Evolutionary conservation across 1,140 invertebrate genomes (phyloP), one percentile per base, ranked within the genome.

Genomic region (Stenopsyche tienmushanensis): DNA sequence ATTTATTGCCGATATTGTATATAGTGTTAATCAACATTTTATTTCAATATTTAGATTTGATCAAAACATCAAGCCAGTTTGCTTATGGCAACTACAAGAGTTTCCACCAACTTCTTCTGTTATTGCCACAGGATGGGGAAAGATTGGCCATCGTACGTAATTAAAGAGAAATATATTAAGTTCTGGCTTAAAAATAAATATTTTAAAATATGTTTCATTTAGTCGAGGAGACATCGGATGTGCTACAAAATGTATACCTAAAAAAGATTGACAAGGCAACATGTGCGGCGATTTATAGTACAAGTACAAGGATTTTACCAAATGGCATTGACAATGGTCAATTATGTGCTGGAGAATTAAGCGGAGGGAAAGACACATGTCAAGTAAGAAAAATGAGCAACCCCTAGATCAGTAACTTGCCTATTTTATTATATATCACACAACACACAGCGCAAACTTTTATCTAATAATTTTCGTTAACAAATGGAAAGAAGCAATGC

Each of bases 61-160:
- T 59, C 71, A 71, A 34, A 70, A 66, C 9, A 75, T 82, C 23
- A 65, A 76, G 72, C 82, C 84, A n/a, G 78, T 82, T 20, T 87
- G 85, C 72, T 70, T 87, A 1, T 79, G 85, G 58, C 66, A 66
- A 13, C 20, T 60, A 21, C 47, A 72, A 45, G 42, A 69, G 17
- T 54, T 3, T 5, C 41, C 58, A 8, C 70, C 72, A n/a, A n/a
- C n/a, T n/a, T 3, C 3, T 1, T 15, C 55, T 26, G 82, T 60
- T 39, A 73, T 74, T 57, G 76, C 77, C n/a, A 79, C 73, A 18
- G 82, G 80, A 5, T 81, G 79, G 78, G 63, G 63, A 26, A 58
- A 26, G 49, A 65, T 58, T 17, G 18, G 34, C 17, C 39, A 57
- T 39, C 23, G 63, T 65, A 47, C 18, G 44, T 55, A 9, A 23